phyloP scores from a whole-genome alignment of 2,113 vertebrate genomes.

The Sorex araneus region DNA sequence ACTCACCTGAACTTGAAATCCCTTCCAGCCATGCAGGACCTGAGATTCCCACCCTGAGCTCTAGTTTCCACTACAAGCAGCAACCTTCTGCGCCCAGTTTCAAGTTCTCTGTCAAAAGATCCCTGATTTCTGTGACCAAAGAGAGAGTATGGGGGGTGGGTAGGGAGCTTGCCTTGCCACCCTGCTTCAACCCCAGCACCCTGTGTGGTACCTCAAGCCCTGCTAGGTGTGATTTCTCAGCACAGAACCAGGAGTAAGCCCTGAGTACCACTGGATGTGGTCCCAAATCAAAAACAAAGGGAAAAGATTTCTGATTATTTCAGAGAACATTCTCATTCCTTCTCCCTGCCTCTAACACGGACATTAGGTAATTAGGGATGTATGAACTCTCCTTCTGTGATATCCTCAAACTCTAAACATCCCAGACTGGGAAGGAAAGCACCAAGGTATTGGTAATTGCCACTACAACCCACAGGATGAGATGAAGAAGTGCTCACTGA shows the following conservation, averaged over 20 bases:
- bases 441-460: not conserved
- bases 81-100: not conserved
- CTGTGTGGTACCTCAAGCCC: no score
- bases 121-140: no score
- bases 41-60: not conserved
- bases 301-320: conserved; percentile 2
- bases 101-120: conserved; percentile 27
- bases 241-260: no score
- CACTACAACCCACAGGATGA: not conserved
- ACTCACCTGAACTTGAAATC: not conserved
- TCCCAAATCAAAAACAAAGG: no score
- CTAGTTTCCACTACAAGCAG: not conserved
- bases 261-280: no score
- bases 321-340: not conserved
- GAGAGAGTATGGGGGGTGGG: no score
- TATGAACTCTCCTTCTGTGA: not conserved
- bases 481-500: not conserved
- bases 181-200: no score
- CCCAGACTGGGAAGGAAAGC: not conserved
- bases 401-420: conserved; percentile 3
- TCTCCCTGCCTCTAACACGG: not conserved
- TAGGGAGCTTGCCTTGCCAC: no score
- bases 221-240: no score
- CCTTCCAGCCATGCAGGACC: not conserved
- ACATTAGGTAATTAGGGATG: not conserved